phyloP scores from a whole-genome alignment of 1,140 invertebrate species.

The Drosophila nigrodunni region DNA sequence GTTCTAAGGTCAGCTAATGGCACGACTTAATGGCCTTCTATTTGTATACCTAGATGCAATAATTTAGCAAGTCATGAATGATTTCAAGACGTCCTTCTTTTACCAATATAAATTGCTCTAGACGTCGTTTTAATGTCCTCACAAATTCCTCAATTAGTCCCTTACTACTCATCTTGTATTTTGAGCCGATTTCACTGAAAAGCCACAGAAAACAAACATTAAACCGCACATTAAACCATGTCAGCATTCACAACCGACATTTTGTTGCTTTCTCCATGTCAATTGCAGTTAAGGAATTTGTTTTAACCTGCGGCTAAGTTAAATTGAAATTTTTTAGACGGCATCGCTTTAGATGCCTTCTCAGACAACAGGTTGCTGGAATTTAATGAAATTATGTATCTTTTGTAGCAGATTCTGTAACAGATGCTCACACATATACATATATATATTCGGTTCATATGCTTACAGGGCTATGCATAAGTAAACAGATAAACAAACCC shows the following conservation, averaged over 20 bases:
- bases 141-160: slow-evolving; percentile 18
- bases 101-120: slow-evolving; percentile 37
- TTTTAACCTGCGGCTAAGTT: slow-evolving; percentile 57
- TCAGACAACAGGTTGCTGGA: slow-evolving; percentile 68
- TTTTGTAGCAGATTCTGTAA: slow-evolving; percentile 3
- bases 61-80: slow-evolving; percentile 13
- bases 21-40: slow-evolving; percentile 8
- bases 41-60: slow-evolving; percentile 17
- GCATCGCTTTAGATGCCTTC: slow-evolving; percentile 48
- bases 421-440: slow-evolving; percentile 23
- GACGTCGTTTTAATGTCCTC: slow-evolving; percentile 41
- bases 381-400: slow-evolving; percentile 73
- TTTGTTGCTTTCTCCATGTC: slow-evolving; percentile 30
- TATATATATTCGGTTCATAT: slow-evolving; percentile 22
- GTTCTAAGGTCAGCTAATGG: slow-evolving; percentile 12
- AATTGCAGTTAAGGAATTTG: slow-evolving; percentile 63
- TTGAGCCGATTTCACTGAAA: slow-evolving; percentile 1
- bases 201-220: slow-evolving; percentile 16
- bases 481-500: slow-evolving; percentile 19
- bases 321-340: slow-evolving; percentile 72
- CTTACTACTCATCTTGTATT: not conserved
- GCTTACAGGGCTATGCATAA: slow-evolving; percentile 17
- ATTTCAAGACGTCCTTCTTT: slow-evolving; percentile 5
- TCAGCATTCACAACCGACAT: not conserved
- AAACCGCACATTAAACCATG: slow-evolving; percentile 6